These are phyloP conservation scores for Copsychus sechellarum DNA, from an alignment of 2,113 vertebrate species.

Conservation along the genomic window DNA sequence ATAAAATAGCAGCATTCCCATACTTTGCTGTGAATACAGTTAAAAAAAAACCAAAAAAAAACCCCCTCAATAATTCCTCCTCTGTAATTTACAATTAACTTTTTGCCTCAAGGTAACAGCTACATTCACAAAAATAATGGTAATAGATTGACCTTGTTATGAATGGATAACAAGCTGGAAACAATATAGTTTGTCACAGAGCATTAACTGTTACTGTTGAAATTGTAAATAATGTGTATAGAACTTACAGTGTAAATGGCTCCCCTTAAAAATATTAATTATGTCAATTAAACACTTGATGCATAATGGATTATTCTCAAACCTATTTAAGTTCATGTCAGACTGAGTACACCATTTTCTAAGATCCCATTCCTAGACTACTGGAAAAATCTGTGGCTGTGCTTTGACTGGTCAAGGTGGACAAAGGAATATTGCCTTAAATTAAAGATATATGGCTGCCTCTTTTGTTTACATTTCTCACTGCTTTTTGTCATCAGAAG, in stretches of 20 bases:
- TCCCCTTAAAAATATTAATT: constrained; percentile 74
- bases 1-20: constrained; percentile 14
- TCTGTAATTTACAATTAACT: constrained; percentile 74
- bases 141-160: constrained; percentile 74
- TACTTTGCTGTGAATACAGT: constrained; percentile 30
- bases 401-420: neutral
- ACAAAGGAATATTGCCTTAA: neutral
- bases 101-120: constrained; percentile 73
- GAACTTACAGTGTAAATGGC: constrained; percentile 41
- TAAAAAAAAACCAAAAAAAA: neutral
- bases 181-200: constrained; percentile 75
- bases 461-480: neutral
- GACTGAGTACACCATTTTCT: neutral
- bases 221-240: constrained; percentile 65
- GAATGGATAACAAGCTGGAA: constrained; percentile 74
- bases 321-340: constrained; percentile 39
- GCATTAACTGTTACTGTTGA: constrained; percentile 70
- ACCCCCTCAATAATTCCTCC: constrained; percentile 5
- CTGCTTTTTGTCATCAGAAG: neutral
- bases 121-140: constrained; percentile 72
- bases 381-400: neutral
- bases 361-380: neutral
- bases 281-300: constrained; percentile 67
- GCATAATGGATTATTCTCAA: constrained; percentile 58
- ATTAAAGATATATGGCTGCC: neutral